phyloP scores from a whole-genome alignment of 2,113 vertebrate genomes.

The Rhizomys pruinosus region DNA sequence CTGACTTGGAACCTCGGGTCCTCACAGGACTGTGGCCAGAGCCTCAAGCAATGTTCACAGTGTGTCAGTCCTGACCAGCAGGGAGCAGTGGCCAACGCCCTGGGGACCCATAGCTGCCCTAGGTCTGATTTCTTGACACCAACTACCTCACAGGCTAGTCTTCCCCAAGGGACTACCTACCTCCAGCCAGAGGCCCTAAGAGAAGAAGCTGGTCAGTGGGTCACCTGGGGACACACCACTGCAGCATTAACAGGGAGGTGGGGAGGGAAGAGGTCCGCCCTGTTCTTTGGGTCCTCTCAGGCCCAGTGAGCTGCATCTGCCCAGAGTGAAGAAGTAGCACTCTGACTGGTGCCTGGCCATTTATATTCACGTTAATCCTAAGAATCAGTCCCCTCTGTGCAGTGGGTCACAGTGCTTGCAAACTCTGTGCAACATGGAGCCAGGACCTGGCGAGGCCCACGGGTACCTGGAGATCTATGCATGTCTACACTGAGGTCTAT shows the following conservation, averaged over 20 bases:
- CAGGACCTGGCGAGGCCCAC: rapidly evolving
- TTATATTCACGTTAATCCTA: rapidly evolving
- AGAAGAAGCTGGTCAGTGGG: too few species aligned
- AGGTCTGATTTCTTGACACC: not conserved
- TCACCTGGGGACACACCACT: not conserved
- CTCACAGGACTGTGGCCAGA: rapidly evolving
- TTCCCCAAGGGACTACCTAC: not conserved
- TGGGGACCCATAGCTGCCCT: not conserved
- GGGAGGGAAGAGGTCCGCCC: not conserved
- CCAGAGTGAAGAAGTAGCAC: not conserved
- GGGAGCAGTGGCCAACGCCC: too few species aligned
- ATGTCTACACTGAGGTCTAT: too few species aligned
- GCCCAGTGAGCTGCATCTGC: too few species aligned
- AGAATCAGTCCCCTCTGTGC: too few species aligned
- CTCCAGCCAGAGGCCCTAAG: not conserved
- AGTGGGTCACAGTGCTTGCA: too few species aligned
- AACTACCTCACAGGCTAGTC: too few species aligned
- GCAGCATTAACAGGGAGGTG: not conserved
- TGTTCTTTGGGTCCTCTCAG: too few species aligned
- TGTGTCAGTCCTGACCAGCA: not conserved
- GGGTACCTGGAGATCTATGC: not conserved
- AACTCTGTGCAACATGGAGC: rapidly evolving
- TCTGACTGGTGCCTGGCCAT: not conserved
- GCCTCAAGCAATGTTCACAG: too few species aligned
- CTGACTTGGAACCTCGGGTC: not conserved